A percentile compares a stretch with the other conserved stretches of the same genome.
These are phyloP conservation scores for Caenorhabditis briggsae DNA, from an alignment of 1,140 invertebrate genomes.

Conservation along the genomic window DNA sequence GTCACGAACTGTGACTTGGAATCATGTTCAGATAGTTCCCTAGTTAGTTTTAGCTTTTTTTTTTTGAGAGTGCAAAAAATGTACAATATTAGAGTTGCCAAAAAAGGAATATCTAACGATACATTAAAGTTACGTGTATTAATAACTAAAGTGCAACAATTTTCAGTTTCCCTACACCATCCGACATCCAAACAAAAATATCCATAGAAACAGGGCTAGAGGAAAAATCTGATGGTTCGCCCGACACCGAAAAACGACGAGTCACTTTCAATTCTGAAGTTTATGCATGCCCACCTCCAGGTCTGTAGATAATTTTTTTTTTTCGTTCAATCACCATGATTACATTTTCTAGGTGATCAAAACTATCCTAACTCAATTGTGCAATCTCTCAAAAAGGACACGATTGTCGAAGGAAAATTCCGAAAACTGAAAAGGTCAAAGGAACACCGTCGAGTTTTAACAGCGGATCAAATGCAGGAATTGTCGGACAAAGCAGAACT, in stretches of 20 bases:
- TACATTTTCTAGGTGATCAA: slow-evolving; percentile 63
- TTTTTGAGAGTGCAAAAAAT: no score
- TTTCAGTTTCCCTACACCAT: not conserved
- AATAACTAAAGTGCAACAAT: not conserved
- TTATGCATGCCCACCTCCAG: slow-evolving; percentile 75
- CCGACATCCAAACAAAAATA: not conserved
- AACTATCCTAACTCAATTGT: slow-evolving; percentile 70
- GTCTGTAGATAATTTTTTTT: slow-evolving; percentile 22
- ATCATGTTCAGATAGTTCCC: no score
- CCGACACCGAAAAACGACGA: slow-evolving; percentile 65
- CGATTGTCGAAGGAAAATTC: slow-evolving; percentile 74
- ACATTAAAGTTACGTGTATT: no score
- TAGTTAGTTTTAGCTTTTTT: no score
- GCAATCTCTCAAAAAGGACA: slow-evolving; percentile 75
- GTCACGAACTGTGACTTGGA: no score
- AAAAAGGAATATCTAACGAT: no score
- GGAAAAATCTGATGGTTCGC: not conserved
- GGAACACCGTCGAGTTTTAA: not conserved
- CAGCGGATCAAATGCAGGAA: slow-evolving; percentile 1
- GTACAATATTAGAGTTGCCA: no score
- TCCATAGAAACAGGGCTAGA: not conserved
- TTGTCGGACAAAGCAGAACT: not conserved
- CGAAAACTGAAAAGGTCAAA: slow-evolving; percentile 61
- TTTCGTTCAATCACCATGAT: not conserved
- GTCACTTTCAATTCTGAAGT: slow-evolving; percentile 76